phyloP scores from a whole-genome alignment of 2,888 invertebrate species.

The Keiferia lycopersicella region DNA sequence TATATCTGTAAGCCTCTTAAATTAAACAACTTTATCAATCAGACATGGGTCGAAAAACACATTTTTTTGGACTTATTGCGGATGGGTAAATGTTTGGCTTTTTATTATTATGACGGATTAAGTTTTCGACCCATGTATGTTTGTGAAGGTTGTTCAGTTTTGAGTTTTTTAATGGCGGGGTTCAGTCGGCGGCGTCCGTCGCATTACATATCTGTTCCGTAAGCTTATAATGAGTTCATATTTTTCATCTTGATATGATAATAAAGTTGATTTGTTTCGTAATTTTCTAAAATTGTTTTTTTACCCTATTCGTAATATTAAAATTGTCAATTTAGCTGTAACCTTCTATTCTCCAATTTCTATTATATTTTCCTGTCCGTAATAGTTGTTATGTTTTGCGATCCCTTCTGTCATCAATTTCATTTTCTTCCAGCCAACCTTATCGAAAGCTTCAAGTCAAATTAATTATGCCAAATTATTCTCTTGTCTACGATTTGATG shows the following conservation, averaged over 20 bases:
- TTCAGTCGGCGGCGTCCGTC: background rate
- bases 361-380: too few relatives aligned
- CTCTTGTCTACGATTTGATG: too few relatives aligned
- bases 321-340: too few relatives aligned
- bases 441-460: too few relatives aligned
- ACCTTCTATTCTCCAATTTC: too few relatives aligned
- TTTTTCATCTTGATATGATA: constrained; percentile 73
- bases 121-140: background rate
- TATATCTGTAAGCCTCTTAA: background rate
- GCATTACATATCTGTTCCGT: constrained; percentile 67
- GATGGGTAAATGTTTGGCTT: background rate
- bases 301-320: background rate
- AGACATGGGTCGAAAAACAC: background rate
- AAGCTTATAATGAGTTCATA: constrained; percentile 79
- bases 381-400: too few relatives aligned
- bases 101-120: background rate
- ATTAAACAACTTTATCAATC: background rate
- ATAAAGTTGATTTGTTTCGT: constrained; percentile 82
- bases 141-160: constrained; percentile 3
- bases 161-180: background rate
- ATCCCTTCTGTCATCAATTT: too few relatives aligned
- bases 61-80: background rate
- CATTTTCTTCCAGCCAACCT: too few relatives aligned
- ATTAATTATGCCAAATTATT: too few relatives aligned
- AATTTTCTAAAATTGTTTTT: constrained; percentile 68